Percentiles rank a stretch among this genome's conserved stretches.
Conservation (phyloP, 1,140 invertebrate species). For the Eurosta solidaginis region DNA sequence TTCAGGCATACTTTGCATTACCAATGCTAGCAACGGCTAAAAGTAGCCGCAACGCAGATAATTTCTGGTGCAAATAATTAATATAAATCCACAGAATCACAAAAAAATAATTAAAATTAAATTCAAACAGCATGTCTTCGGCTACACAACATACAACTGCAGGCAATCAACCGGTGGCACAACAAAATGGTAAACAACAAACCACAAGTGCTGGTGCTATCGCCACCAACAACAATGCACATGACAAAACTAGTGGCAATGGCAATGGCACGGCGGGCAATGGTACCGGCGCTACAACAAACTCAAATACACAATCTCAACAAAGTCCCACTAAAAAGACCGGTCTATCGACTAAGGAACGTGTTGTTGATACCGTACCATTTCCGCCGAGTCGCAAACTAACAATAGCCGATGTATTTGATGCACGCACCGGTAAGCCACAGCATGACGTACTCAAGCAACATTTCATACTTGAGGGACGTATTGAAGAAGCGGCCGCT, state of each 20-base stretch:
- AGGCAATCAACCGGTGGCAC: constrained; percentile 27
- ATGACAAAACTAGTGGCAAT: constrained; percentile 31
- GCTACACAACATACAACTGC: constrained; percentile 32
- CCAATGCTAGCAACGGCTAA: constrained; percentile 22
- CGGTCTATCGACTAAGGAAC: constrained; percentile 56
- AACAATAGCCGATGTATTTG: constrained; percentile 95
- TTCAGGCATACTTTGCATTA: constrained; percentile 16
- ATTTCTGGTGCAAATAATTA: constrained; percentile 6
- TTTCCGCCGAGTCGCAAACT: constrained; percentile 98
- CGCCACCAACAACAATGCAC: constrained; percentile 39
- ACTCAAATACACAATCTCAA: constrained; percentile 31
- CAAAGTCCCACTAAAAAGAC: constrained; percentile 53
- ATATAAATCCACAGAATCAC: constrained; percentile 4
- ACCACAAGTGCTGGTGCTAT: constrained; percentile 39
- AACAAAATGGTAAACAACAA: constrained; percentile 48
- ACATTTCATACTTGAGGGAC: constrained; percentile 97
- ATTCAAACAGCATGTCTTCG: constrained; percentile 35
- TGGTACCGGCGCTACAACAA: not conserved
- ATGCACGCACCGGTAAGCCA: constrained; percentile 89
- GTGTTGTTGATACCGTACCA: constrained; percentile 71
- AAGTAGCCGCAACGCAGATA: constrained; percentile 24
- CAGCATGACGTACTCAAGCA: constrained; percentile 96
- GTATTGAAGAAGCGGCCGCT: constrained; percentile 96
- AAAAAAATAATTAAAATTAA: not conserved
- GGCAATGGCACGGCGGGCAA: constrained; percentile 32